phyloP scores from a whole-genome alignment of 2,113 vertebrate genomes.

The Acanthochromis polyacanthus region DNA sequence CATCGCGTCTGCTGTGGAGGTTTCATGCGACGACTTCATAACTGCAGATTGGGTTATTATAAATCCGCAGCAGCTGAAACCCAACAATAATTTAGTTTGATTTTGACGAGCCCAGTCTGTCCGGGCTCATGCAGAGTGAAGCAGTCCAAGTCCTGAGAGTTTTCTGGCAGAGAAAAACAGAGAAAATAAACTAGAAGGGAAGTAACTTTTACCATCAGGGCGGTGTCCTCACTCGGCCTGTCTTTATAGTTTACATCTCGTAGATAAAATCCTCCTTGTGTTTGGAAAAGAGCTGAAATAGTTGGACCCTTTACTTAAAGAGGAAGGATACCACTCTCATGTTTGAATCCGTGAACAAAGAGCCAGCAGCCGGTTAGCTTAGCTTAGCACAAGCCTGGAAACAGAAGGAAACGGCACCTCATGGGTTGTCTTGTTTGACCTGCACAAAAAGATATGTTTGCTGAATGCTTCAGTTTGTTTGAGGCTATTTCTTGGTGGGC shows the following conservation, averaged over 20 bases:
- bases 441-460: no score
- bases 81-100: conserved; percentile 38
- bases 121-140: conserved; percentile 26
- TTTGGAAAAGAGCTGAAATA: neutral
- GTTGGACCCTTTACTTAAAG: neutral
- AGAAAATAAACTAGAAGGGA: conserved; percentile 33
- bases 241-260: neutral
- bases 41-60: conserved; percentile 18
- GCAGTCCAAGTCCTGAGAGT: conserved; percentile 47
- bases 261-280: neutral
- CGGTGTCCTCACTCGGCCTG: neutral
- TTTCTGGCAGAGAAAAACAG: conserved; percentile 33
- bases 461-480: no score
- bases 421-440: no score
- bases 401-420: no score
- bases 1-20: neutral
- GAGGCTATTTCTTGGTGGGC: no score
- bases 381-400: neutral
- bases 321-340: neutral
- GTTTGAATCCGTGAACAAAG: neutral
- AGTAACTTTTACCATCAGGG: conserved; percentile 16
- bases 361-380: neutral
- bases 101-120: conserved; percentile 47
- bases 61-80: conserved; percentile 42
- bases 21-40: conserved; percentile 18